Evolutionary conservation across 2,113 vertebrate genomes (phyloP).

Genomic region (Australoheros scitulus): DNA sequence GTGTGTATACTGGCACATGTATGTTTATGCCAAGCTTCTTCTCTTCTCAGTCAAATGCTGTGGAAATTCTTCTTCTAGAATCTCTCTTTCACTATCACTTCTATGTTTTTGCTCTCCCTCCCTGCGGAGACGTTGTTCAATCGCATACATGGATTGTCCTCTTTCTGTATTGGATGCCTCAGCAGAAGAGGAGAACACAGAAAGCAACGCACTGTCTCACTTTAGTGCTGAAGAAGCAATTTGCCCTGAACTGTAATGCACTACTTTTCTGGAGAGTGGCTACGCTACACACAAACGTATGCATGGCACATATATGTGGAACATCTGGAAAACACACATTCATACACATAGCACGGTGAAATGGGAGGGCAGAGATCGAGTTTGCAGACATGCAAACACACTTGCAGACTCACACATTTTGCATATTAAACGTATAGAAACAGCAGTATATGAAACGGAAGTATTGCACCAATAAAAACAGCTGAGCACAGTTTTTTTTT

Average conservation of each 20-base stretch:
- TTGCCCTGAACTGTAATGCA: slow-evolving; percentile 29
- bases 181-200: slow-evolving; percentile 50
- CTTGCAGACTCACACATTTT: slow-evolving; percentile 3
- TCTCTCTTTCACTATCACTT: slow-evolving; percentile 11
- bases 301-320: not conserved
- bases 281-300: not conserved
- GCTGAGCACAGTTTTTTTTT: not conserved
- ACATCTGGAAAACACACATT: not conserved
- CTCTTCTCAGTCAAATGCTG: slow-evolving; percentile 36
- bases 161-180: slow-evolving; percentile 45
- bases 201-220: slow-evolving; percentile 37
- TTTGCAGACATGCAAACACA: not conserved
- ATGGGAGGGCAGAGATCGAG: slow-evolving; percentile 40
- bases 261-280: slow-evolving; percentile 14
- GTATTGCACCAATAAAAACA: slow-evolving; percentile 13
- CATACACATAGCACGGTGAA: not conserved
- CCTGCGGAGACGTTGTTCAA: slow-evolving; percentile 42
- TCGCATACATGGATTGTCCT: slow-evolving; percentile 43
- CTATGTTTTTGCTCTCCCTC: slow-evolving; percentile 37
- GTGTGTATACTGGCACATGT: not conserved
- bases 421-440: not conserved
- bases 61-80: slow-evolving; percentile 20
- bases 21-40: not conserved
- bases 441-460: slow-evolving; percentile 21
- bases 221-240: slow-evolving; percentile 63